Percentiles rank a stretch among this genome's conserved stretches.
These are phyloP conservation scores for Rhinatrema bivittatum DNA, from an alignment of 2,797 vertebrate genomes.

Conservation along the genomic window DNA sequence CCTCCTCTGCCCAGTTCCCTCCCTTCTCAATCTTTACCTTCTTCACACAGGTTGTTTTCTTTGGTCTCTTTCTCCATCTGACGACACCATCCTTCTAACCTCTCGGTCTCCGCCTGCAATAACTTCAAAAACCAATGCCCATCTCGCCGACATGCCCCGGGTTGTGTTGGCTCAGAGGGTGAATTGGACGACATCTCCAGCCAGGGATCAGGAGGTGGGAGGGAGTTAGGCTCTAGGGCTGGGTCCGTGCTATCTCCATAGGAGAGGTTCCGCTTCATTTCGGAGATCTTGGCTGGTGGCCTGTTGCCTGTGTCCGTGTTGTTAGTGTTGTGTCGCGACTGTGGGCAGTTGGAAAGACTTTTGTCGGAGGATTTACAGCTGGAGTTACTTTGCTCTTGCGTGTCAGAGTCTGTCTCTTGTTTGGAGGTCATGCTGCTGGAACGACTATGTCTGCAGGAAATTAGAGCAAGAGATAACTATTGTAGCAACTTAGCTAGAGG, in stretches of 20 bases:
- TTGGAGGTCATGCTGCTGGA: slow-evolving; percentile 92
- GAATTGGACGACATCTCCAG: slow-evolving; percentile 78
- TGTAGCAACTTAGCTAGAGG: too few species aligned
- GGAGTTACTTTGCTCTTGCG: slow-evolving; percentile 73
- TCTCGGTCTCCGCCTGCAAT: slow-evolving; percentile 88
- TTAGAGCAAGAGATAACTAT: neutral
- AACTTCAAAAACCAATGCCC: slow-evolving; percentile 97
- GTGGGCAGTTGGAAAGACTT: slow-evolving; percentile 77
- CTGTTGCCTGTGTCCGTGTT: slow-evolving; percentile 68
- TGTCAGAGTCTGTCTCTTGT: slow-evolving; percentile 87
- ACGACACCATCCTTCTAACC: slow-evolving; percentile 95
- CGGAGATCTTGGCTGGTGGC: slow-evolving; percentile 63
- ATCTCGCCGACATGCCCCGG: slow-evolving; percentile 76
- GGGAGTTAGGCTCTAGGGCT: slow-evolving; percentile 85
- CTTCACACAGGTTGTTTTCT: slow-evolving; percentile 93
- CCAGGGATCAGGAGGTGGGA: slow-evolving; percentile 94
- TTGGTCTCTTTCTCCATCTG: slow-evolving; percentile 98
- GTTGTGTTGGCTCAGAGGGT: slow-evolving; percentile 50
- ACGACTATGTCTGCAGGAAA: slow-evolving; percentile 69
- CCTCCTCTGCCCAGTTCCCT: neutral
- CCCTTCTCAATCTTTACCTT: slow-evolving; percentile 61
- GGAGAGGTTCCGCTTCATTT: slow-evolving; percentile 85
- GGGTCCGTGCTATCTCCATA: slow-evolving; percentile 93
- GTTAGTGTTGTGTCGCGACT: slow-evolving; percentile 72
- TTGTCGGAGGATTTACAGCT: slow-evolving; percentile 76